Percentiles rank a stretch among this genome's conserved stretches.
Evolutionary conservation across 2,113 vertebrate species (phyloP).

Genomic region (Antechinus flavipes): DNA sequence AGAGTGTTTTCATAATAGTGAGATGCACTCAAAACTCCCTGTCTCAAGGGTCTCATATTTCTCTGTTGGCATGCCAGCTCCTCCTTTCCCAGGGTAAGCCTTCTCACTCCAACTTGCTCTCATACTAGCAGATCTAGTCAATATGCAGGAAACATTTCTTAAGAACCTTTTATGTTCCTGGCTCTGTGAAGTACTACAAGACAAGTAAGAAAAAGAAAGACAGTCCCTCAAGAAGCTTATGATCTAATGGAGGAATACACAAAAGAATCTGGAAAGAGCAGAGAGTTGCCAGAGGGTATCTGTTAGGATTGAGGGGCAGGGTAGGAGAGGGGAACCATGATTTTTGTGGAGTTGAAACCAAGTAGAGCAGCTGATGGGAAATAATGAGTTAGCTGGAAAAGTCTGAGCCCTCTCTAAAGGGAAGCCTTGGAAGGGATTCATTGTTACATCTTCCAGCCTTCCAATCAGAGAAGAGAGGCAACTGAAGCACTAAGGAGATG

Average conservation of each 20-base stretch:
- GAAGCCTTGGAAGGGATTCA: background rate
- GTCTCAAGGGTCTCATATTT: background rate
- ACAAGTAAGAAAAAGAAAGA: background rate
- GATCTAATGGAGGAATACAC: background rate
- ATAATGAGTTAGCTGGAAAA: background rate
- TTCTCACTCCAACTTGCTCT: background rate
- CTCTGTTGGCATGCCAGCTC: background rate
- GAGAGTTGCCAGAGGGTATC: background rate
- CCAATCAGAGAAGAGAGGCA: background rate
- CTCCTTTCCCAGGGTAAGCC: background rate
- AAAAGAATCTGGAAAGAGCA: background rate
- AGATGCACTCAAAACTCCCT: background rate
- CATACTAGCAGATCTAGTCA: background rate
- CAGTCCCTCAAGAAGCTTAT: background rate
- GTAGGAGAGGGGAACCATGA: background rate
- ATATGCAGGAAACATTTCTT: background rate
- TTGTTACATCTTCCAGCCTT: background rate
- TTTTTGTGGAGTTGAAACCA: background rate
- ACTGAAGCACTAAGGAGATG: background rate
- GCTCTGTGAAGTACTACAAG: background rate
- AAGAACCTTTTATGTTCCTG: background rate
- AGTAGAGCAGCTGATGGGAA: background rate
- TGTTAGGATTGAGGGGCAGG: too few relatives aligned
- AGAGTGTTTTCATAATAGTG: background rate
- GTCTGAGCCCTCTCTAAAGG: background rate